Evolutionary conservation across 2,797 vertebrate genomes (phyloP), one percentile per base, ranked within the genome.

Genomic region (Hippocampus kuda): DNA sequence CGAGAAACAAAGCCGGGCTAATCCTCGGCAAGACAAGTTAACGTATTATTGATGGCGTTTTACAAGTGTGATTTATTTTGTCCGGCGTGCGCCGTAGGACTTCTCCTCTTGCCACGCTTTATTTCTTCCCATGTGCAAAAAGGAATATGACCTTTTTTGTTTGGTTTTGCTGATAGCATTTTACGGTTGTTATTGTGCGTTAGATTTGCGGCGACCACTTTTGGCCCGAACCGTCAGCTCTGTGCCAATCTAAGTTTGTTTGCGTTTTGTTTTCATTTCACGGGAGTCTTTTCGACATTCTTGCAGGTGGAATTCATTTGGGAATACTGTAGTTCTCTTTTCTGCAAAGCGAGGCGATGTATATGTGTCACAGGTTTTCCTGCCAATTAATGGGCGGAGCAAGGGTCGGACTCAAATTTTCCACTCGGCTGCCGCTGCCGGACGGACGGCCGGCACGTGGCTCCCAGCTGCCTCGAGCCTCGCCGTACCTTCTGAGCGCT

Each of bases 331-430:
- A 89, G 91, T 88, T 91, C 94, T 93, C 92, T 83, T 95, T 94
- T 51, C 15, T 89, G 93, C 92, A 94, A 95, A 97, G 68, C 16
- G 16, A 15, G 92, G 94, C 95, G 95, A 93, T 94, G 93, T 96
- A 94, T 96, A 92, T 96, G 92, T 97, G 94, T 96, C 95, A 96
- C 95, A 95, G 94, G 94, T 93, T 94, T 93, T 92, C 91, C 92
- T 93, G 91, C 93, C 95, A 95, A 97, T 96, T 96, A 97, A 94
- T 95, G 94, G 91, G 88, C 67, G 85, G 92, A 92, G 92, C 91
- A 92, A 69, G 86, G 94, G 92, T 96, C 94, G 93, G 92, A 89
- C 91, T 87, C 86, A 90, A 92, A 92, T 95, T 94, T 96, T 97
- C 93, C 93, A 94, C 93, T 95, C 91, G 90, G 93, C 91, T 93